Base-by-base conservation (phyloP, 2,888 invertebrate species). In the Lydus trimaculatus region DNA sequence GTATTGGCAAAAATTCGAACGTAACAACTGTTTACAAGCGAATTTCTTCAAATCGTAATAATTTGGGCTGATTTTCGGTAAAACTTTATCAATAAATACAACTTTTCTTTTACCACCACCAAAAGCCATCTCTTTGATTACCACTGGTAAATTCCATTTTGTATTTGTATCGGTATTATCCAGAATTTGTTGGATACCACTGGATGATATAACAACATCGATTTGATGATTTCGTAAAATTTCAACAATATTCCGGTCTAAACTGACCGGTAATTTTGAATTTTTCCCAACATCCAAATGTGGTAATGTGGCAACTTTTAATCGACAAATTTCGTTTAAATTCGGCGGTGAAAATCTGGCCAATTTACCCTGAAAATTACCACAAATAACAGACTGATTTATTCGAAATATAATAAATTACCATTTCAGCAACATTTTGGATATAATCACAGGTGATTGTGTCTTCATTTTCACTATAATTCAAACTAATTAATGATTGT, bases 11-110 rank as follows among this genome's bases (percentile, higher is more conserved):
- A 83, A 80, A 72, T 80, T 80, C 1, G 77, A 76, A 66, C 75
- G 79, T 15, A 83, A 65, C 25, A 82, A 66, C 58, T 72, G 64
- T 65, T 83, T 83, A 59, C 72, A 75, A 63, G 78, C 76, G 6
- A 70, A 73, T 31, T 76, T 66, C 17, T 76, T 78, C 6, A 83
- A 74, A 72, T 81, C 79, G 8, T 73, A 25, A 39, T 70, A 62
- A 20, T 73, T 77, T 11, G 78, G 75, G 20, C 70, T 65, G 64
- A 65, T 73, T 69, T 77, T 72, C 39, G 79, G 78, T 28, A 82
- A 73, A 5, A 80, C 78, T 73, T 83, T 83, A 65, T 83, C 82
- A n/a, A 84, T 71, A 74, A 80, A 82, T 31, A 82, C 74, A 9
- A 82, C 72, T 68, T 78, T 80, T 4, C 48, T 63, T 20, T 17